Evolutionary conservation across 2,113 vertebrate species (phyloP).

Genomic region (Amblyopsis rosae): DNA sequence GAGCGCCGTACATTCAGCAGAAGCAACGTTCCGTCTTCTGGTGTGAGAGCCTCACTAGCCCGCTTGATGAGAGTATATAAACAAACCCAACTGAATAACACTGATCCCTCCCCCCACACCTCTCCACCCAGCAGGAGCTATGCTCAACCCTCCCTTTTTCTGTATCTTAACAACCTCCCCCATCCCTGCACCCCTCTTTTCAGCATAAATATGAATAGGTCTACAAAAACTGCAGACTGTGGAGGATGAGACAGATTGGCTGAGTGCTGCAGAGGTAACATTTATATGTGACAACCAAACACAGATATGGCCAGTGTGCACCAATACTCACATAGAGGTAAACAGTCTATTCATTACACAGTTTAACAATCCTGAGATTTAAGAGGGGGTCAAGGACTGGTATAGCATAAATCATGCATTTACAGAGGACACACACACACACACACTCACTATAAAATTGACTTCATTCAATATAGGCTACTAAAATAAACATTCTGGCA

Average conservation of each 20-base stretch:
- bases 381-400: no score
- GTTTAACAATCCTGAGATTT: background rate
- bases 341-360: background rate
- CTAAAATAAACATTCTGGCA: background rate
- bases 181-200: conserved; percentile 21
- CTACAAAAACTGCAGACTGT: conserved; percentile 21
- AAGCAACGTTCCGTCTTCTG: conserved; percentile 17
- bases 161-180: conserved; percentile 26
- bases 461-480: background rate
- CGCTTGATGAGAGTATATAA: conserved; percentile 40
- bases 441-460: background rate
- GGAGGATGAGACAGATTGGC: conserved; percentile 18
- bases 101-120: conserved; percentile 34
- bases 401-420: background rate
- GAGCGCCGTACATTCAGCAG: conserved; percentile 25
- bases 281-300: conserved; percentile 3
- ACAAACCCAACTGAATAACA: conserved; percentile 57
- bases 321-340: conserved; percentile 5
- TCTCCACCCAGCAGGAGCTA: conserved; percentile 46
- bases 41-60: conserved; percentile 30
- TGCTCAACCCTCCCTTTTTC: conserved; percentile 31
- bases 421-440: background rate
- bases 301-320: background rate
- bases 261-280: conserved; percentile 5
- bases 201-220: conserved; percentile 39